A percentile compares a stretch with the other conserved stretches of the same genome.
These are phyloP conservation scores for Cyrtodaria siliqua DNA, from an alignment of 2,888 invertebrate species.

Conservation along the genomic window DNA sequence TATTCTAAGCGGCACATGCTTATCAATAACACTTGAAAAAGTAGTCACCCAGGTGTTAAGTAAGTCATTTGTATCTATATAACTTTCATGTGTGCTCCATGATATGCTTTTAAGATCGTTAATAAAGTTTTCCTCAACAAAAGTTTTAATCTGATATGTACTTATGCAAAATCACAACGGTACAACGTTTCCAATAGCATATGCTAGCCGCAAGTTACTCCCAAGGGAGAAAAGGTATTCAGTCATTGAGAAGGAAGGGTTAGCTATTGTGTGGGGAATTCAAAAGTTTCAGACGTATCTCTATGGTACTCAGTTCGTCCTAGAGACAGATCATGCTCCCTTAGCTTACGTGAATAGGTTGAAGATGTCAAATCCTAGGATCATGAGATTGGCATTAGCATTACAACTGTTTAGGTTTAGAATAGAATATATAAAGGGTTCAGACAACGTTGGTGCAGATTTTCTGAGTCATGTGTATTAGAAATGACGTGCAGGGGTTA, in stretches of 20 bases:
- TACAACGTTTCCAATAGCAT: slow-evolving; percentile 2
- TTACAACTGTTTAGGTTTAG: slow-evolving; percentile 13
- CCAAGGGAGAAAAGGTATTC: background rate
- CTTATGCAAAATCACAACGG: slow-evolving; percentile 16
- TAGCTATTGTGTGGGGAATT: slow-evolving; percentile 16
- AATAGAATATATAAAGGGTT: slow-evolving; percentile 2
- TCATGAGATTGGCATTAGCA: slow-evolving; percentile 15
- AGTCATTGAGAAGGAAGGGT: slow-evolving; percentile 15
- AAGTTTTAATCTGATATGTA: too few species aligned
- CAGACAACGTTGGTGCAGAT: slow-evolving; percentile 20
- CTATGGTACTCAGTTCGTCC: slow-evolving; percentile 14
- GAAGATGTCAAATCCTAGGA: slow-evolving; percentile 9
- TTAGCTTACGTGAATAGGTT: slow-evolving; percentile 7
- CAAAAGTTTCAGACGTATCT: slow-evolving; percentile 18
- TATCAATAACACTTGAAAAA: too few species aligned
- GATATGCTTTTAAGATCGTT: too few species aligned
- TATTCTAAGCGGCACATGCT: too few species aligned
- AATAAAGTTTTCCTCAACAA: too few species aligned
- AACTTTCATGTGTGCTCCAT: too few species aligned
- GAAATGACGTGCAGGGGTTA: background rate
- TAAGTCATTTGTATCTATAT: too few species aligned
- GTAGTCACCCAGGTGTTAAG: too few species aligned
- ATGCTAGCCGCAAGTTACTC: slow-evolving; percentile 13
- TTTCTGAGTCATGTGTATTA: slow-evolving; percentile 1
- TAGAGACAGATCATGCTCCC: slow-evolving; percentile 21